A percentile compares a stretch with the other conserved stretches of the same genome.
phyloP scores from a whole-genome alignment of 1,140 invertebrate species.

The Samia ricini region DNA sequence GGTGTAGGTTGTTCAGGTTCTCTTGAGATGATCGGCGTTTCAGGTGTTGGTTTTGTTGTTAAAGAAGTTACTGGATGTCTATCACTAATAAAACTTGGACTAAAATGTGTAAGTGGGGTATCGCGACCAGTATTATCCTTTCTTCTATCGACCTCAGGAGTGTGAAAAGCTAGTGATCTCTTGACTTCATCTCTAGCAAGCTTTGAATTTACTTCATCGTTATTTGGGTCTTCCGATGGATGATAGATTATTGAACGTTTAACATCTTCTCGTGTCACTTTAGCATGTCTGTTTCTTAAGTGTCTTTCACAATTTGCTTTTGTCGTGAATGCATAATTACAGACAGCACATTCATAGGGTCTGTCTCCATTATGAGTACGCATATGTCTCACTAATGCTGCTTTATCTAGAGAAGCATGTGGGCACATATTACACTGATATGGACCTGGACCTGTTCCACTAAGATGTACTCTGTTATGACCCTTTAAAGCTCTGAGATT shows the following conservation, averaged over 20 bases:
- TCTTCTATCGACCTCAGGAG: constrained; percentile 60
- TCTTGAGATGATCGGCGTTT: constrained; percentile 48
- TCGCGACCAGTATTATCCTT: constrained; percentile 58
- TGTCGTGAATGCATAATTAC: constrained; percentile 97
- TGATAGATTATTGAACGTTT: constrained; percentile 92
- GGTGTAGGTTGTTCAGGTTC: constrained; percentile 58
- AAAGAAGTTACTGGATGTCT: constrained; percentile 60
- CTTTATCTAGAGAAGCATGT: constrained; percentile 93
- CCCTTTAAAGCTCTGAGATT: constrained; percentile 94
- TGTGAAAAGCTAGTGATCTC: constrained; percentile 64
- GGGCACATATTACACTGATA: constrained; percentile 96
- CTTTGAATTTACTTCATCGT: constrained; percentile 82
- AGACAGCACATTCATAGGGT: constrained; percentile 95
- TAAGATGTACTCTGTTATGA: constrained; percentile 89
- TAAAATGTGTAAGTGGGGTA: constrained; percentile 75
- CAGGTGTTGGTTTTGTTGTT: constrained; percentile 40
- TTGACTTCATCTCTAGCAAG: constrained; percentile 76
- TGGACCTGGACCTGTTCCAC: constrained; percentile 82
- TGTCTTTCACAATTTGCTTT: constrained; percentile 95
- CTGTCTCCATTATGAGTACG: constrained; percentile 96
- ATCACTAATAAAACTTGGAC: constrained; percentile 57
- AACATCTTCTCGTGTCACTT: constrained; percentile 89
- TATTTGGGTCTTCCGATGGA: constrained; percentile 88
- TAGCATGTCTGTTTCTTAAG: constrained; percentile 92
- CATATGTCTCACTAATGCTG: constrained; percentile 92